Evolutionary conservation across 1,140 invertebrate genomes (phyloP), one percentile per base, ranked within the genome.

Genomic region (Eumeta japonica): DNA sequence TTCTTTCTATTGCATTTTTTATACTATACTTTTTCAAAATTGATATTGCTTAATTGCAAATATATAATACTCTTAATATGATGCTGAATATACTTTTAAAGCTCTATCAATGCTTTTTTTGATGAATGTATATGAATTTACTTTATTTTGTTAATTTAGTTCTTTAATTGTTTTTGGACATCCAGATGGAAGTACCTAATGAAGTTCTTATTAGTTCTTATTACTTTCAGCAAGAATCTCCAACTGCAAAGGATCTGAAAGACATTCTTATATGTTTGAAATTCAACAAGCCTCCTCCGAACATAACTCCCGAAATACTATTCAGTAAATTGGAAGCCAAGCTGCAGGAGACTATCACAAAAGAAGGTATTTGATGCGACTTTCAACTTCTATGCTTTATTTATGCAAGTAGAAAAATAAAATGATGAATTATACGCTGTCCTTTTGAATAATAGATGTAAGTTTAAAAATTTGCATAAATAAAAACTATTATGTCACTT

Each of bases 251-350:
- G 43, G 78, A 86, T 55, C 62, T 97, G 41, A 86, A 87, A 58
- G 78, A 84, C 28, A 85, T 94, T 51, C 56, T 92, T 7, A 83
- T 87, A 40, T 80, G 83, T 12, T 72, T 97, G 10, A 83, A 86
- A 30, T 85, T 94, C 59, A 84, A 87, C 16, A 94, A 92, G 60
- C 89, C 93, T 32, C 92, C 92, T 7, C 79, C 85, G 7, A 86
- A 89, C 58, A 88, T 96, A 28, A 85, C 85, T 9, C 47, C 86
- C 1, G 81, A 83, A 33, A 74, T 84, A 52, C 63, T 97, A 2
- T 95, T 94, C 62, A 78, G 81, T 20, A 93, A 89, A 77, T 48
- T 96, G 1, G 80, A 83, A 39, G 72, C 75, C 1, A 91, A 89
- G 68, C 54, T 93, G 3, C 84, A 86, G 44, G 84, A 88, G 48